phyloP scores from a whole-genome alignment of 1,140 invertebrate species.

The Chironomus striatipennis region DNA sequence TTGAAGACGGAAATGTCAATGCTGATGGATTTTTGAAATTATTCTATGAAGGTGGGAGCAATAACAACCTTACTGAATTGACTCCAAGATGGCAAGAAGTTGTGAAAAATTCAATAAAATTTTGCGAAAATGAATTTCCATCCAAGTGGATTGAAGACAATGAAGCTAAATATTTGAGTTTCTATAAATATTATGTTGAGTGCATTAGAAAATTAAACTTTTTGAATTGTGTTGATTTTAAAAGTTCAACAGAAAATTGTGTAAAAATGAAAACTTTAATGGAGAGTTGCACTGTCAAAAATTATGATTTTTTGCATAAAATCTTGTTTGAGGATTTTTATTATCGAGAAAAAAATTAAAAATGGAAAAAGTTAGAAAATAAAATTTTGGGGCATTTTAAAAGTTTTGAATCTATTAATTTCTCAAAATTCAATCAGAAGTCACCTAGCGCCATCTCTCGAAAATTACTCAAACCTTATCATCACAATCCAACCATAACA shows the following conservation, averaged over 20 bases:
- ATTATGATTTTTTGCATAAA: neutral
- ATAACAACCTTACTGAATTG: neutral
- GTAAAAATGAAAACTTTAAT: neutral
- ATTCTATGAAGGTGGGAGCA: neutral
- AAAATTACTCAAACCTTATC: too few relatives aligned
- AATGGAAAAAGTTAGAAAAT: too few relatives aligned
- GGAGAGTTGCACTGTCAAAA: neutral
- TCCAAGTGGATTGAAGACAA: neutral
- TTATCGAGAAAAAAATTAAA: neutral
- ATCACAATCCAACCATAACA: too few relatives aligned
- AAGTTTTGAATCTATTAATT: too few relatives aligned
- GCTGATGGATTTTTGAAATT: neutral
- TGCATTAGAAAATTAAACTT: neutral
- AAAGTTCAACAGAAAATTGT: neutral
- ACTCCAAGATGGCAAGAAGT: neutral
- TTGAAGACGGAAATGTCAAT: neutral
- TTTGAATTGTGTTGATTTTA: neutral
- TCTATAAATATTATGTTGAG: neutral
- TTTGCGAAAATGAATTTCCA: neutral
- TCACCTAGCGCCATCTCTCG: too few relatives aligned
- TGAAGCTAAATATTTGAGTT: neutral
- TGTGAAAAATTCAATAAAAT: neutral
- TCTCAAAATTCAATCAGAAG: too few relatives aligned
- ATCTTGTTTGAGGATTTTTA: constrained; percentile 2
- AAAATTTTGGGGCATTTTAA: too few relatives aligned